These are phyloP conservation scores for Lamproptera curius DNA, from an alignment of 2,888 invertebrate genomes.

Conservation along the genomic window DNA sequence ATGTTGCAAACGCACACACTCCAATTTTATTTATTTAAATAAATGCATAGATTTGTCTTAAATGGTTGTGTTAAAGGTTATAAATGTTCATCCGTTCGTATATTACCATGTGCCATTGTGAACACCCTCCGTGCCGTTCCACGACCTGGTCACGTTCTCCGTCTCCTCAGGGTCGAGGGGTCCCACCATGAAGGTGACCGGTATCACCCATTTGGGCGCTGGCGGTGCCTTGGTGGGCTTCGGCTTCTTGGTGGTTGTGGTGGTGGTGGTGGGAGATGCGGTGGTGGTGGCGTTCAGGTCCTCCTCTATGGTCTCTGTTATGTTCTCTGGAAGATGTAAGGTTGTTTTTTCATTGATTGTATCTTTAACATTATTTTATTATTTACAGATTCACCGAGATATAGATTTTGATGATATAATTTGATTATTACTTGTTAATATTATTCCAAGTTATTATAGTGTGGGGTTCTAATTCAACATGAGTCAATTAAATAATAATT, in stretches of 20 bases:
- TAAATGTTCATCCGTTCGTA: no score
- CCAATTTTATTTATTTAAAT: no score
- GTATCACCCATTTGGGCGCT: constrained; percentile 84
- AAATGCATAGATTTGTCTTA: no score
- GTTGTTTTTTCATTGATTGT: no score
- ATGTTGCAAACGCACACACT: no score
- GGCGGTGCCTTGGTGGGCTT: constrained; percentile 47
- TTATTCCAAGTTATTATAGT: background rate
- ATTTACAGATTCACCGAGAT: no score
- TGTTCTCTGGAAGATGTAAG: constrained; percentile 49
- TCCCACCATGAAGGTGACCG: constrained; percentile 86
- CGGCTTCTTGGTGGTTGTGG: constrained; percentile 35
- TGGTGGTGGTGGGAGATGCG: constrained; percentile 41
- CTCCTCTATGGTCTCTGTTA: constrained; percentile 63
- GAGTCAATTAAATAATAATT: no score
- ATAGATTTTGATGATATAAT: no score
- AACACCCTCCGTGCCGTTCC: constrained; percentile 46
- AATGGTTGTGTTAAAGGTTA: no score
- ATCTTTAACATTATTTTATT: no score
- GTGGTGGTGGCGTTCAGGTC: constrained; percentile 57
- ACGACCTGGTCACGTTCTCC: constrained; percentile 50
- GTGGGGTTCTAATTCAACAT: background rate
- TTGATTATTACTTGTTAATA: no score
- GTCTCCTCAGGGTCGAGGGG: constrained; percentile 68
- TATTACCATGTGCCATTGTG: constrained; percentile 65